A percentile compares a stretch with the other conserved stretches of the same genome.
Conservation (phyloP, 2,797 vertebrate genomes). For the Zenarchopterus dispar region DNA sequence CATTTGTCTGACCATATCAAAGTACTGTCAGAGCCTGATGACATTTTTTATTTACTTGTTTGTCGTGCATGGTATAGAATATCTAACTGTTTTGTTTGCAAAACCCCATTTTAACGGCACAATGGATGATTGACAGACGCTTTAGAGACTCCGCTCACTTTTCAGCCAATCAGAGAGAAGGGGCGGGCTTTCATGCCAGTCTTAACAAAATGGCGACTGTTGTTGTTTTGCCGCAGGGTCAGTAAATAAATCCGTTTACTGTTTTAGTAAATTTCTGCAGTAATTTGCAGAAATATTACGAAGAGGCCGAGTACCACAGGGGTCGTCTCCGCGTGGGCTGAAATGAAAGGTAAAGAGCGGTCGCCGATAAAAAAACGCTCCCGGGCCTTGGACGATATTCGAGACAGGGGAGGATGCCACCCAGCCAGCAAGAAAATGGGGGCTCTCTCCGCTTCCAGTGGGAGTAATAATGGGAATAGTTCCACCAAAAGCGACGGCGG, state of each 20-base stretch:
- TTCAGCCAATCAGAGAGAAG: slow-evolving; percentile 67
- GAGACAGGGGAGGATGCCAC: slow-evolving; percentile 92
- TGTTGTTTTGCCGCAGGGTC: slow-evolving; percentile 84
- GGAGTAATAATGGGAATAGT: slow-evolving; percentile 85
- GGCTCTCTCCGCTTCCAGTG: slow-evolving; percentile 84
- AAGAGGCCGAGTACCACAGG: slow-evolving; percentile 40
- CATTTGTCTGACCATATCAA: too few species aligned
- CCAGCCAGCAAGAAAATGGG: slow-evolving; percentile 89
- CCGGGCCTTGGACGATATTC: slow-evolving; percentile 92
- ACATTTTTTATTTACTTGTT: too few species aligned
- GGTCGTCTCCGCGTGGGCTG: slow-evolving; percentile 65
- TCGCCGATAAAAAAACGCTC: slow-evolving; percentile 96
- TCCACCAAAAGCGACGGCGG: slow-evolving; percentile 80
- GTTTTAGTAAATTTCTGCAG: slow-evolving; percentile 44
- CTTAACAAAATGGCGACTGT: slow-evolving; percentile 87
- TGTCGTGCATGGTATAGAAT: too few species aligned
- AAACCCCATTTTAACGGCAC: too few species aligned
- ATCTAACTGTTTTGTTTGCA: too few species aligned
- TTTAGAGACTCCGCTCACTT: slow-evolving; percentile 56
- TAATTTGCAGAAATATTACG: slow-evolving; percentile 33
- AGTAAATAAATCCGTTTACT: slow-evolving; percentile 70
- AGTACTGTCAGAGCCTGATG: too few species aligned
- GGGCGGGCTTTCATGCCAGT: slow-evolving; percentile 69
- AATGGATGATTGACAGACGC: slow-evolving; percentile 65
- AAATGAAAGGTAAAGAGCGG: slow-evolving; percentile 97